phyloP scores from a whole-genome alignment of 1,140 invertebrate genomes.

The Hyles vespertilio region DNA sequence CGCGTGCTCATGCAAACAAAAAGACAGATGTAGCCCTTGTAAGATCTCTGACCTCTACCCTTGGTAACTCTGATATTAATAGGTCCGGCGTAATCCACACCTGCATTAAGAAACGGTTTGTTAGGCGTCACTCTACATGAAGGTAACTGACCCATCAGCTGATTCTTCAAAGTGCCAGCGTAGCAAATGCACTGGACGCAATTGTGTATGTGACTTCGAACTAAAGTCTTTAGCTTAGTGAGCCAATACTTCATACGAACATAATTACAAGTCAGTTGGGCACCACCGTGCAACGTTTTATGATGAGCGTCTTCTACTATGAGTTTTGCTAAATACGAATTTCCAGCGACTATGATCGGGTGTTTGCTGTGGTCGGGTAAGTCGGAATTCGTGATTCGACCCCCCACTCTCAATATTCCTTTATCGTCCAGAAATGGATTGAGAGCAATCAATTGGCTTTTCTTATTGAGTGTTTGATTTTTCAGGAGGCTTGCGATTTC shows the following conservation, averaged over 20 bases:
- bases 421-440: conserved; percentile 6
- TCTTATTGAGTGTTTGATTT: conserved; percentile 5
- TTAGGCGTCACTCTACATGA: background rate
- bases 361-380: conserved; percentile 9
- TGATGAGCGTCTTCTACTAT: conserved; percentile 11
- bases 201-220: conserved; percentile 4
- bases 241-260: conserved; percentile 8
- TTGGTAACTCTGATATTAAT: conserved; percentile 11
- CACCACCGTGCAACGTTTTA: conserved; percentile 9
- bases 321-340: conserved; percentile 5
- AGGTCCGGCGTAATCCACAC: conserved; percentile 12
- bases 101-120: conserved; percentile 8
- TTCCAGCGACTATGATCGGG: conserved; percentile 5
- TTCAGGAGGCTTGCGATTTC: conserved; percentile 1
- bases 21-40: conserved; percentile 10
- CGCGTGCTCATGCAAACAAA: conserved; percentile 12
- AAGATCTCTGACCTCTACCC: conserved; percentile 4
- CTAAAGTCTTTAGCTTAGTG: conserved; percentile 3
- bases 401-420: conserved; percentile 2
- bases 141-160: conserved; percentile 3
- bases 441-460: conserved; percentile 1
- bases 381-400: background rate
- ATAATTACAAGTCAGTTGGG: conserved; percentile 9
- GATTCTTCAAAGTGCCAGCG: background rate
- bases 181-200: conserved; percentile 8